Evolutionary conservation across 2,113 vertebrate genomes (phyloP), one percentile per base, ranked within the genome.

Genomic region (Urocolius indicus): DNA sequence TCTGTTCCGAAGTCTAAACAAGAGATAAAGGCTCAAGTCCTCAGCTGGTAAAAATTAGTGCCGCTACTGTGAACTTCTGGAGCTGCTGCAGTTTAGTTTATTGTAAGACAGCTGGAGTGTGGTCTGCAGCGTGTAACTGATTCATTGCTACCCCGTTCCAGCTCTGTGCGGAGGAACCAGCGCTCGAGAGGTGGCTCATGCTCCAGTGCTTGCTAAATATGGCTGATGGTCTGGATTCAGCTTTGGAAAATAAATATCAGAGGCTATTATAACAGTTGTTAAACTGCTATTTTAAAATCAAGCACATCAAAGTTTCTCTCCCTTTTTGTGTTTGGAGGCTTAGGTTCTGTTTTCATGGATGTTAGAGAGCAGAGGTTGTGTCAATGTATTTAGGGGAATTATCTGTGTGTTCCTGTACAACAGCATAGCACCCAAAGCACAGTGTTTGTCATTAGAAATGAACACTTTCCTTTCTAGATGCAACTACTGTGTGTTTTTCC

Each of bases 21-120:
- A 81, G 69, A 96, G 88, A 96, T 97, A 94, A 87, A 84, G 34
- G 29, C 84, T 88, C 90, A 52, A 48, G 41, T 10, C 52, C 52
- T 94, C 93, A 90, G 95, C 93, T 96, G 95, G 79, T 89, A 78
- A 81, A 87, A 96, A 92, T 94, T 78, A 93, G 65, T 75, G 86
- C 52, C 0, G 92, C 83, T 86, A 38, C 93, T 78, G 93, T 78
- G 93, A 93, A 58, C 73, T 78, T n/a, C 16, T 90, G 92, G 83
- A 86, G 90, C 72, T 78, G 77, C 84, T 51, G 82, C 45, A 23
- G 68, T 49, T 55, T 22, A 3, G 29, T 92, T 92, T 46, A 21
- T 63, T 46, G 76, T 26, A 45, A 67, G 79, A 81, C 82, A 92
- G 90, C 93, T 96, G 94, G 71, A 90, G 75, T 0, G 5, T 46